Evolutionary conservation across 2,797 vertebrate genomes (phyloP).

Genomic region (Mus spretus): DNA sequence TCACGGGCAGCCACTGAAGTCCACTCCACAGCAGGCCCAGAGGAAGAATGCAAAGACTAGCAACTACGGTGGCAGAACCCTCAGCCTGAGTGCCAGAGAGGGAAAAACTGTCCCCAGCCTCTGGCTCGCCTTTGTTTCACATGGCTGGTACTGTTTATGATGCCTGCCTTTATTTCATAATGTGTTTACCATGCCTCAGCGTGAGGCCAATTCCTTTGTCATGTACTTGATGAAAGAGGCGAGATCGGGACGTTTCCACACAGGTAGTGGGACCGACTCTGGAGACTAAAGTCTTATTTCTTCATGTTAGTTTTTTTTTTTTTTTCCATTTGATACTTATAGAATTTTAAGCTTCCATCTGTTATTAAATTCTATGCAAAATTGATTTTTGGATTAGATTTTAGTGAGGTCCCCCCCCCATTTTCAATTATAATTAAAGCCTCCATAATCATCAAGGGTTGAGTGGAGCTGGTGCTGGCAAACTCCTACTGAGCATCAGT

Average conservation of each 20-base stretch:
- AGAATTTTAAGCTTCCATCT: conserved; percentile 73
- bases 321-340: conserved; percentile 66
- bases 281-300: background rate
- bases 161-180: conserved; percentile 57
- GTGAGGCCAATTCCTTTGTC: conserved; percentile 22
- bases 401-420: conserved; percentile 62
- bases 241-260: background rate
- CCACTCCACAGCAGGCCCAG: background rate
- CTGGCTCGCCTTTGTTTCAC: conserved; percentile 1
- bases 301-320: background rate
- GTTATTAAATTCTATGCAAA: conserved; percentile 80
- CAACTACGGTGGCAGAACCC: background rate
- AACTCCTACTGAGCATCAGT: conserved; percentile 84
- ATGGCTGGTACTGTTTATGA: conserved; percentile 22
- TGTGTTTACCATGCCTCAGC: conserved; percentile 69
- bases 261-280: background rate
- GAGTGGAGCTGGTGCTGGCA: conserved; percentile 78
- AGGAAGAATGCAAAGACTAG: conserved; percentile 3
- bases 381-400: conserved; percentile 82
- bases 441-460: conserved; percentile 81
- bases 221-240: conserved; percentile 55
- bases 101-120: background rate
- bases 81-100: background rate
- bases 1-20: background rate
- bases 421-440: conserved; percentile 87